A percentile compares a stretch with the other conserved stretches of the same genome.
Conservation (phyloP, 2,797 vertebrate genomes). For the Phoebastria nigripes region DNA sequence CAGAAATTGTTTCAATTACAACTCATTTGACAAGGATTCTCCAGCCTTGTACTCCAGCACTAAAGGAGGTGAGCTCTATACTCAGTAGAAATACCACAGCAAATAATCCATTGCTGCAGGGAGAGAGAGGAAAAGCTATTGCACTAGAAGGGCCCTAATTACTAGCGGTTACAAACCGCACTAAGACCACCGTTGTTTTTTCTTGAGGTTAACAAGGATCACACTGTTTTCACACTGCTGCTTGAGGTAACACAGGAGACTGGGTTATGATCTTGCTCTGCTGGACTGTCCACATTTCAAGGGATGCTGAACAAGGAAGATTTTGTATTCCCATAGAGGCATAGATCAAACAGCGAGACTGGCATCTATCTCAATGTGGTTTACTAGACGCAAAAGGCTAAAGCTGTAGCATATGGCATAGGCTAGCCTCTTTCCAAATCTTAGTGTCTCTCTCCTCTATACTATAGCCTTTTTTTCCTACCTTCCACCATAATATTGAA, state of each 20-base stretch:
- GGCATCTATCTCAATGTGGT: accelerated
- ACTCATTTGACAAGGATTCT: not conserved
- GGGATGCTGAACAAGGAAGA: not conserved
- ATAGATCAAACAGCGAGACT: not conserved
- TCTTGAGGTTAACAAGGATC: not conserved
- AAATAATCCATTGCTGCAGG: not conserved
- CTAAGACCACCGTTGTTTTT: not conserved
- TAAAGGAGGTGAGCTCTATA: not conserved
- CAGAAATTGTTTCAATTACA: not conserved
- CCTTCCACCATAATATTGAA: not conserved
- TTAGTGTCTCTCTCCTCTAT: not conserved
- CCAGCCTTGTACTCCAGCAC: not conserved
- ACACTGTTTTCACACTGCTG: not conserved
- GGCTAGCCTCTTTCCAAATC: not conserved
- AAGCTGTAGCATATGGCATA: not conserved
- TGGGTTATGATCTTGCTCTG: not conserved
- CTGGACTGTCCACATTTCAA: not conserved
- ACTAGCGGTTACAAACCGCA: not conserved
- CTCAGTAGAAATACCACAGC: not conserved
- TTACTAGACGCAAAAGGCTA: not conserved
- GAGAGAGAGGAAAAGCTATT: not conserved
- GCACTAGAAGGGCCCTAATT: not conserved
- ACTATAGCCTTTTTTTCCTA: not conserved
- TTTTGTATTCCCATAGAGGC: not conserved
- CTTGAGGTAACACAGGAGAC: not conserved